Base-by-base conservation (phyloP, 1,140 invertebrate species). In the Penaeus indicus region DNA sequence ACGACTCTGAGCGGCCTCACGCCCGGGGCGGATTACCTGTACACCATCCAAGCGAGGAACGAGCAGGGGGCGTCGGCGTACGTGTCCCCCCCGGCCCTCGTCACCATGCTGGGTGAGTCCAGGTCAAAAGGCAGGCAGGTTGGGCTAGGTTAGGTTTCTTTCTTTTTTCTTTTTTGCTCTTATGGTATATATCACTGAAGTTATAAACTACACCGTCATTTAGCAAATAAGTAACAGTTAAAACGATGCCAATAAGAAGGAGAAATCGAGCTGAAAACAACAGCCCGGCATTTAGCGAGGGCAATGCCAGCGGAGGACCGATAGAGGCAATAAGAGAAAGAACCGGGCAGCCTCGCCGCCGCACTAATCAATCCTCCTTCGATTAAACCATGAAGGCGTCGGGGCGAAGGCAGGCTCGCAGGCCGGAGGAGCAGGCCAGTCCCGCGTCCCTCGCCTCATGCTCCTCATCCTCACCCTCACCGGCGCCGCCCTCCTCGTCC, bases 31-130 rank as follows among this genome's bases (percentile, higher is more conserved):
- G 85, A 86, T 11, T 86, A 86, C 47, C 60, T 63, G 32, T 86
- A 80, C 63, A 77, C 61, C 18, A 86, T 86, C 72, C 62, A 79
- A 11, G 85, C 85, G 18, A 67, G 69, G 42, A 86, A 80, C 22
- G 85, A 81, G 16, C 61, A 67, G 10, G 77, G 77, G 47, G 72
- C 79, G 25, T 86, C 85, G 19, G 54, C 79, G 19, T 80, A 67
- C 62, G 78, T 47, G 21, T 69, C 62, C 22, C 85, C 78, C 1
- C 42, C 63, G 11, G 62, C 81, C 62, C 79, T n/a, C 61, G 79
- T 81, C 27, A 86, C 85, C 3, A 69, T 86, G 77, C 77, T 86
- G 5, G 85, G 85, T 86, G 61, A 80, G 85, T 86, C n/a, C n/a
- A 16, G 3, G 25, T 75, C 27, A 32, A 3, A 5, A 25, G 18